A percentile compares a stretch with the other conserved stretches of the same genome.
These are phyloP conservation scores for Cyprinella venusta DNA, from an alignment of 2,797 vertebrate species.

Conservation along the genomic window DNA sequence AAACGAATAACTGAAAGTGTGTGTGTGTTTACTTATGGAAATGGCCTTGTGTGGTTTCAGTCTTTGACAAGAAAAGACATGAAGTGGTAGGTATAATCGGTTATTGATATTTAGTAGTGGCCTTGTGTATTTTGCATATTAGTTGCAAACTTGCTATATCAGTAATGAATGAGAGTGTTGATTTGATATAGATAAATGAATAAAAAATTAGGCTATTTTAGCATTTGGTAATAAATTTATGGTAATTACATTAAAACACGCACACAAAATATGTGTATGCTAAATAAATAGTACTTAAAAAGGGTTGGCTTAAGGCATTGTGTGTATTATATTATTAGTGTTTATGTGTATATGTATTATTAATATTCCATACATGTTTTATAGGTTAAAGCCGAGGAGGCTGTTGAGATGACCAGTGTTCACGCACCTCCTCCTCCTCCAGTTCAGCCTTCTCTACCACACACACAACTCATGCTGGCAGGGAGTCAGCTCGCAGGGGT, in stretches of 20 bases:
- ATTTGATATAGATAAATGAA: background rate
- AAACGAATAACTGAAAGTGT: background rate
- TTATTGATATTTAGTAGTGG: background rate
- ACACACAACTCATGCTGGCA: slow-evolving; percentile 90
- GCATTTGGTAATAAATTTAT: background rate
- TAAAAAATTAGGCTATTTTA: background rate
- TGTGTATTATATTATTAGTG: background rate
- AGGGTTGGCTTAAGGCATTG: background rate
- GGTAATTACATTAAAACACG: background rate
- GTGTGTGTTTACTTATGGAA: background rate
- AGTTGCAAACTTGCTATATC: background rate
- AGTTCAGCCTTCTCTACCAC: slow-evolving; percentile 81
- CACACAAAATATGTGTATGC: background rate
- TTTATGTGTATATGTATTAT: background rate
- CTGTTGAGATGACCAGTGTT: slow-evolving; percentile 75
- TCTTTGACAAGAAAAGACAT: background rate
- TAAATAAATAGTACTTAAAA: background rate
- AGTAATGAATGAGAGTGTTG: background rate
- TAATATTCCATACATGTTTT: slow-evolving; percentile 14
- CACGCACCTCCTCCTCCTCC: slow-evolving; percentile 68
- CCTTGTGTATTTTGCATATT: background rate
- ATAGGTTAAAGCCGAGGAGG: slow-evolving; percentile 81
- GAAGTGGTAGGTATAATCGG: background rate
- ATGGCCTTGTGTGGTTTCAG: background rate
- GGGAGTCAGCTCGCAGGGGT: slow-evolving; percentile 92